Percentiles rank a stretch among this genome's conserved stretches.
Conservation (phyloP, 2,797 vertebrate genomes). For the Coccyzus lansbergi region DNA sequence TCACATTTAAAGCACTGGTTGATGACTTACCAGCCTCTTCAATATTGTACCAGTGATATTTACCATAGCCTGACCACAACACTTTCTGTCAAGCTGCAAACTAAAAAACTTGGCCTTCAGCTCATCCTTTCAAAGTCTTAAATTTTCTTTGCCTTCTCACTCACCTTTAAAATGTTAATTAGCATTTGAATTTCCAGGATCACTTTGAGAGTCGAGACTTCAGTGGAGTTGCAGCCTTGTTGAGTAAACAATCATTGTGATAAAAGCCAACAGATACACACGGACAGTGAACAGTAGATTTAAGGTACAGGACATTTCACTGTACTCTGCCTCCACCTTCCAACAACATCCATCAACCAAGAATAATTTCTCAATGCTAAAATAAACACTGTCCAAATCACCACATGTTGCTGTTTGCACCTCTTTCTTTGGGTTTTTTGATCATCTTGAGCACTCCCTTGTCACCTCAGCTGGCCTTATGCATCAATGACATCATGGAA, state of each 20-base stretch:
- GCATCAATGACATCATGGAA: background rate
- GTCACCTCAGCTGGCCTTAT: background rate
- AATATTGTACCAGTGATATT: conserved; percentile 61
- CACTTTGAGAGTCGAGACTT: background rate
- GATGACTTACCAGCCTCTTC: conserved; percentile 75
- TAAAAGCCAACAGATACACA: background rate
- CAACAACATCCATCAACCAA: background rate
- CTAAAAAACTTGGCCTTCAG: background rate
- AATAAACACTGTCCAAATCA: background rate
- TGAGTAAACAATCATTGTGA: background rate
- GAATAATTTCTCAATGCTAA: background rate
- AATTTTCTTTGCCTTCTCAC: background rate
- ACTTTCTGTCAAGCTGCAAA: conserved; percentile 14
- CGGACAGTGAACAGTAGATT: conserved; percentile 14
- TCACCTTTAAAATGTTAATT: background rate
- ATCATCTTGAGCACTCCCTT: background rate
- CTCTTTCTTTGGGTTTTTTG: background rate
- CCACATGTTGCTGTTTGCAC: background rate
- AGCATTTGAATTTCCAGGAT: conserved; percentile 10
- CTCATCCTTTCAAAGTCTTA: background rate
- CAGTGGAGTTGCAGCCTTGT: background rate
- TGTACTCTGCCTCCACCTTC: background rate
- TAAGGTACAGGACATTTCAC: conserved; percentile 41
- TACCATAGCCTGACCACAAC: conserved; percentile 57
- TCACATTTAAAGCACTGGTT: conserved; percentile 69